Evolutionary conservation across 2,888 invertebrate genomes (phyloP).

Genomic region (Idaea biselata): DNA sequence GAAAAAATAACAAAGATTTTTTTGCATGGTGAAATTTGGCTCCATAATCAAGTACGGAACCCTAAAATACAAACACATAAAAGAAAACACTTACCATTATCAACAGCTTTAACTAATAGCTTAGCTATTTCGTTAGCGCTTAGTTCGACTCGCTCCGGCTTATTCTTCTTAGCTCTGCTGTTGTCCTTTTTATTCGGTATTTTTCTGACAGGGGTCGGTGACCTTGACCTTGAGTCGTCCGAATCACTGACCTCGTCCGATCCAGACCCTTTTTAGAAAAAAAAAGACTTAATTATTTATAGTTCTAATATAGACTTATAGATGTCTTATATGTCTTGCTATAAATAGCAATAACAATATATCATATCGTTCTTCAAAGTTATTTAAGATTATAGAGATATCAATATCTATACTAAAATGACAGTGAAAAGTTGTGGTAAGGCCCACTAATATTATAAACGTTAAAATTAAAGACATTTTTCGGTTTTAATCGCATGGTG

Average conservation of each 20-base stretch:
- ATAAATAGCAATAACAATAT: too few relatives aligned
- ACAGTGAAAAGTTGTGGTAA: too few relatives aligned
- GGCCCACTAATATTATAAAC: too few relatives aligned
- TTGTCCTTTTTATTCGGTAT: slow-evolving; percentile 27
- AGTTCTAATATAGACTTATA: too few relatives aligned
- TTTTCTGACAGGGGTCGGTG: slow-evolving; percentile 35
- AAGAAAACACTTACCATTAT: slow-evolving; percentile 54
- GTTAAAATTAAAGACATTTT: too few relatives aligned
- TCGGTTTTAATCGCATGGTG: too few relatives aligned
- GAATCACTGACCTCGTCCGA: slow-evolving; percentile 44
- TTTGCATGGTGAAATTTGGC: too few relatives aligned
- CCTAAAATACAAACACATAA: slow-evolving; percentile 1
- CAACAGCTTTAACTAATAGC: slow-evolving; percentile 63
- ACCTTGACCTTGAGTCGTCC: slow-evolving; percentile 34
- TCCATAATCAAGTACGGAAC: too few relatives aligned
- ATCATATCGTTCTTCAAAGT: too few relatives aligned
- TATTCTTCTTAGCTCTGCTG: slow-evolving; percentile 31
- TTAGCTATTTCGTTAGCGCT: slow-evolving; percentile 65
- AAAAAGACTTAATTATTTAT: neutral
- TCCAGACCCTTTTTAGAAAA: slow-evolving; percentile 5
- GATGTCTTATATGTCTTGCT: too few relatives aligned
- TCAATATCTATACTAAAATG: neutral
- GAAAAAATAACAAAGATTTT: too few relatives aligned
- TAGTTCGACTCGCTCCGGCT: slow-evolving; percentile 45
- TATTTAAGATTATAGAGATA: neutral